Conservation (phyloP, 2,113 vertebrate species). For the Capreolus pygargus region DNA sequence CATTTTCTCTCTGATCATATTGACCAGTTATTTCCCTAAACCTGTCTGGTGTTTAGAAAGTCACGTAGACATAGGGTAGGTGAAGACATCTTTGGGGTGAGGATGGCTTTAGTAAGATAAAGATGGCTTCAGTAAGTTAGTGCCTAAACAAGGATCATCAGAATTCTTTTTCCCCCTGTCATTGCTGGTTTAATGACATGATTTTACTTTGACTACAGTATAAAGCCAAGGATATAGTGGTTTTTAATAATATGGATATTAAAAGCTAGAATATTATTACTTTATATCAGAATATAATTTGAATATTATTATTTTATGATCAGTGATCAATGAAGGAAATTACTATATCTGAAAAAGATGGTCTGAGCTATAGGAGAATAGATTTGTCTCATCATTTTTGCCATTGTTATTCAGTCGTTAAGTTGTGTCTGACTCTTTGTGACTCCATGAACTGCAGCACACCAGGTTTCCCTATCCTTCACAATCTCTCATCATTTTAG, state of each 20-base stretch:
- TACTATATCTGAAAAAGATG: neutral
- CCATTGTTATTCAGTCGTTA: neutral
- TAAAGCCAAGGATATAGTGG: neutral
- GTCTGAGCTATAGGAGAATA: neutral
- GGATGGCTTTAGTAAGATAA: neutral
- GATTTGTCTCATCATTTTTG: neutral
- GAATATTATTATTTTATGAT: neutral
- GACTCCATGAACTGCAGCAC: neutral
- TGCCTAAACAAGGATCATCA: neutral
- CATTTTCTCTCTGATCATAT: neutral
- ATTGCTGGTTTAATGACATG: neutral
- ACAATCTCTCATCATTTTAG: neutral
- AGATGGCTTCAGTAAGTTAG: neutral
- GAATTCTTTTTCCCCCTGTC: neutral
- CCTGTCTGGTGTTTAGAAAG: neutral
- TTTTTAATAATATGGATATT: neutral
- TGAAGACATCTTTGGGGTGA: neutral
- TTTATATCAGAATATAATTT: neutral
- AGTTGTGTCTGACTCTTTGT: neutral
- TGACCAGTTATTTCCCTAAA: neutral
- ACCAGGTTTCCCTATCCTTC: neutral
- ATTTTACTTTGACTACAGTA: slow-evolving; percentile 8
- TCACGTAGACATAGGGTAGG: neutral
- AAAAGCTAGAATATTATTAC: neutral
- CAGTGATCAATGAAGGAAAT: neutral